Evolutionary conservation across 2,888 invertebrate species (phyloP).

Genomic region (Chironomus tentans): DNA sequence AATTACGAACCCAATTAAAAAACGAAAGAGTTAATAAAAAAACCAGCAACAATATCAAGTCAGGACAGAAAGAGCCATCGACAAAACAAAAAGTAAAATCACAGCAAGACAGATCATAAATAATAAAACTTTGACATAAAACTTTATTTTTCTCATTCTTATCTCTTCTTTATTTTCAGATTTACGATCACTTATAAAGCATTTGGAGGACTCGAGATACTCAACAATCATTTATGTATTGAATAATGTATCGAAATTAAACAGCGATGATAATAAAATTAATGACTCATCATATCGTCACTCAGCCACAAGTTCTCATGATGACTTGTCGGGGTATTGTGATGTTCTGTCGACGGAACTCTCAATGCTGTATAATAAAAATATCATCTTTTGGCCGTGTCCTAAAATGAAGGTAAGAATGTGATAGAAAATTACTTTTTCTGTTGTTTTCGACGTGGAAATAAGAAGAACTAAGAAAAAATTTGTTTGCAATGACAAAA

Average conservation of each 20-base stretch:
- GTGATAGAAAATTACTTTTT: not conserved
- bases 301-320: no score
- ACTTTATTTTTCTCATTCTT: no score
- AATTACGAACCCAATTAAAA: no score
- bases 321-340: constrained; percentile 35
- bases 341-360: constrained; percentile 37
- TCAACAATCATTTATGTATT: constrained; percentile 40
- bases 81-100: no score
- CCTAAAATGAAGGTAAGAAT: constrained; percentile 41
- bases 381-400: constrained; percentile 41
- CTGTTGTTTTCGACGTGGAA: no score
- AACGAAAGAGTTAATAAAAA: no score
- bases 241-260: constrained; percentile 34
- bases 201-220: constrained; percentile 39
- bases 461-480: no score
- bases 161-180: constrained; percentile 33
- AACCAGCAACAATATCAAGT: no score
- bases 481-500: no score
- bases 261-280: not conserved
- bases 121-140: no score
- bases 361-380: constrained; percentile 39
- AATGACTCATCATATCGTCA: constrained; percentile 8
- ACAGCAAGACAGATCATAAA: no score
- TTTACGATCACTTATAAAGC: constrained; percentile 41
- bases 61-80: no score